phyloP scores from a whole-genome alignment of 2,888 invertebrate species.

The Thera obeliscata region DNA sequence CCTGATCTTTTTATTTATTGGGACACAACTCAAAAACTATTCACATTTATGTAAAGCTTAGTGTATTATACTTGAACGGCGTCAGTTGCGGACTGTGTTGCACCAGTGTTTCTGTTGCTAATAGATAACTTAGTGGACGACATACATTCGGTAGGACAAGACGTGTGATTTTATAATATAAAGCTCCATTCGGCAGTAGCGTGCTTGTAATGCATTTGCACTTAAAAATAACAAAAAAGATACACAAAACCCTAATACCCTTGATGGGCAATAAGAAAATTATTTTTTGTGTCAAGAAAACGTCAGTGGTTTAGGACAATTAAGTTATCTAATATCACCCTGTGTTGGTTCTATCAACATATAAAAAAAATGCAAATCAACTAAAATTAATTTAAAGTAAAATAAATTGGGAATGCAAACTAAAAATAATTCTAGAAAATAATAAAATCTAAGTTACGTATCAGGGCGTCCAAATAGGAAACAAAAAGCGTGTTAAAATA shows the following conservation, averaged over 20 bases:
- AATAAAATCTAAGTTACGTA: slow-evolving; percentile 53
- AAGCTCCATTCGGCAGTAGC: slow-evolving; percentile 60
- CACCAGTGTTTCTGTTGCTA: slow-evolving; percentile 66
- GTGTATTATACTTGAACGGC: slow-evolving; percentile 37
- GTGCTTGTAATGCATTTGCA: slow-evolving; percentile 44
- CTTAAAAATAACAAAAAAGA: slow-evolving; percentile 25
- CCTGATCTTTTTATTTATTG: slow-evolving; percentile 69
- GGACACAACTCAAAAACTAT: slow-evolving; percentile 83
- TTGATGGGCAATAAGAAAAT: slow-evolving; percentile 15
- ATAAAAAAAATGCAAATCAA: slow-evolving; percentile 22
- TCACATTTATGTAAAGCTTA: slow-evolving; percentile 71
- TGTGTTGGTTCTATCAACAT: slow-evolving; percentile 24
- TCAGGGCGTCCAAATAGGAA: slow-evolving; percentile 77
- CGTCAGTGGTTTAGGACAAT: slow-evolving; percentile 13
- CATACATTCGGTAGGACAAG: slow-evolving; percentile 49
- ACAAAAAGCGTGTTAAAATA: slow-evolving; percentile 57
- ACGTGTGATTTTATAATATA: slow-evolving; percentile 51
- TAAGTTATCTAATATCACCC: slow-evolving; percentile 15
- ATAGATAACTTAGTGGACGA: slow-evolving; percentile 46
- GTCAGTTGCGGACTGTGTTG: slow-evolving; percentile 60
- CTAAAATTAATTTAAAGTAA: slow-evolving; percentile 9
- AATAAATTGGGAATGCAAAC: slow-evolving; percentile 19
- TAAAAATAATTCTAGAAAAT: slow-evolving; percentile 32
- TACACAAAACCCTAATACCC: slow-evolving; percentile 23
- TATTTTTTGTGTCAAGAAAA: slow-evolving; percentile 7